Evolutionary conservation across 2,797 vertebrate species (phyloP).

Genomic region (Propithecus perrieri): DNA sequence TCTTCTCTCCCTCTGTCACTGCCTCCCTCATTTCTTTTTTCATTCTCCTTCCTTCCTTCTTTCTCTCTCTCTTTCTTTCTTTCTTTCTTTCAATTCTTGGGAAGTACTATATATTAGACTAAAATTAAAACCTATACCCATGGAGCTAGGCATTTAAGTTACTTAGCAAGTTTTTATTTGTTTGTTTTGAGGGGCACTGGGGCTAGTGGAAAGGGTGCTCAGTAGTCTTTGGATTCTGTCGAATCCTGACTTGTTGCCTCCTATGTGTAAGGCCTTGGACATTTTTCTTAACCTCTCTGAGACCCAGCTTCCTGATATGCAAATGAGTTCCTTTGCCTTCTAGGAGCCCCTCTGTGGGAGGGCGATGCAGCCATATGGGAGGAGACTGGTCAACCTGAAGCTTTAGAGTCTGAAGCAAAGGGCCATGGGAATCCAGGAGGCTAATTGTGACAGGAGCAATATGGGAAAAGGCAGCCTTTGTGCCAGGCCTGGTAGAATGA

Average conservation of each 20-base stretch:
- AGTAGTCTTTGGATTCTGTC: neutral
- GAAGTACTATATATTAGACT: neutral
- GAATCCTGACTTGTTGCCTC: neutral
- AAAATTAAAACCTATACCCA: neutral
- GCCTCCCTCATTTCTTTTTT: accelerated
- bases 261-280: neutral
- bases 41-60: accelerated
- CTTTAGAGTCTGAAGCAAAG: neutral
- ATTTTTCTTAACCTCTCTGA: neutral
- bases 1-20: neutral
- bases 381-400: neutral
- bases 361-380: too few species aligned
- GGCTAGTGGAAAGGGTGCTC: neutral
- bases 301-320: neutral
- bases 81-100: neutral
- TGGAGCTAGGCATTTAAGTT: neutral
- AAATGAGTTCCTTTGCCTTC: neutral
- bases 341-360: neutral
- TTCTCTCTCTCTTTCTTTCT: accelerated
- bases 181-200: neutral
- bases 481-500: neutral
- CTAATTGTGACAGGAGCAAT: neutral
- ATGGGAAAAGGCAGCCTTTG: neutral
- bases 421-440: neutral
- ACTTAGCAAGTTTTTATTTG: neutral